These are phyloP conservation scores for Aradus depressus DNA, from an alignment of 2,888 invertebrate genomes.

Conservation along the genomic window DNA sequence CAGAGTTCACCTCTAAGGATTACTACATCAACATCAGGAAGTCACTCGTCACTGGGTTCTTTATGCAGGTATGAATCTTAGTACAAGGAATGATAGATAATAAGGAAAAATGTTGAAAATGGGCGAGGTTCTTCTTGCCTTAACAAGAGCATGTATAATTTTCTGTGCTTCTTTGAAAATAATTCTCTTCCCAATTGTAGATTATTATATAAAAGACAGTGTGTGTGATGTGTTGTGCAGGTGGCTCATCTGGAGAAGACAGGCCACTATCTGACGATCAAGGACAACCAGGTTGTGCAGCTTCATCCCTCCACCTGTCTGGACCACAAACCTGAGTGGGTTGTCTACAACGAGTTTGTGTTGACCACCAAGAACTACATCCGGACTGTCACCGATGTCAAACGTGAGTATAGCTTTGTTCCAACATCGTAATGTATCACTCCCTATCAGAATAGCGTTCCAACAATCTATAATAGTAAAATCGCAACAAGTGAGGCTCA, in stretches of 20 bases:
- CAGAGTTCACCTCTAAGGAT: constrained; percentile 96
- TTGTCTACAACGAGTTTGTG: constrained; percentile 99
- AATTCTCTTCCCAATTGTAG: no score
- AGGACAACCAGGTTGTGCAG: constrained; percentile 98
- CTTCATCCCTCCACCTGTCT: constrained; percentile 97
- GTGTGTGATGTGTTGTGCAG: no score
- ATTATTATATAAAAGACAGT: no score
- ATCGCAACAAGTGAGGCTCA: no score
- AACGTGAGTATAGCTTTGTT: constrained; percentile 90
- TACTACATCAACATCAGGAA: constrained; percentile 98
- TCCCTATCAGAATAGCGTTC: no score
- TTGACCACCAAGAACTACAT: constrained; percentile 99
- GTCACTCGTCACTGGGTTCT: constrained; percentile 95
- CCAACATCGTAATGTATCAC: no score
- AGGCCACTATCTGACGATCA: constrained; percentile 96
- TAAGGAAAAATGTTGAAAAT: not conserved
- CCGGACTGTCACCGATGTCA: constrained; percentile 95
- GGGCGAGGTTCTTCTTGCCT: no score
- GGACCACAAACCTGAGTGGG: constrained; percentile 99
- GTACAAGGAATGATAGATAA: no score
- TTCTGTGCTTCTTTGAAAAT: no score
- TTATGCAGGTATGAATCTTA: constrained; percentile 77
- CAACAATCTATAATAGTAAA: no score
- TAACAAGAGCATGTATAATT: no score
- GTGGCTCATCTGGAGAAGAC: constrained; percentile 95